Conservation (phyloP, 2,113 vertebrate species). For the Boulengeromyrus knoepffleri region DNA sequence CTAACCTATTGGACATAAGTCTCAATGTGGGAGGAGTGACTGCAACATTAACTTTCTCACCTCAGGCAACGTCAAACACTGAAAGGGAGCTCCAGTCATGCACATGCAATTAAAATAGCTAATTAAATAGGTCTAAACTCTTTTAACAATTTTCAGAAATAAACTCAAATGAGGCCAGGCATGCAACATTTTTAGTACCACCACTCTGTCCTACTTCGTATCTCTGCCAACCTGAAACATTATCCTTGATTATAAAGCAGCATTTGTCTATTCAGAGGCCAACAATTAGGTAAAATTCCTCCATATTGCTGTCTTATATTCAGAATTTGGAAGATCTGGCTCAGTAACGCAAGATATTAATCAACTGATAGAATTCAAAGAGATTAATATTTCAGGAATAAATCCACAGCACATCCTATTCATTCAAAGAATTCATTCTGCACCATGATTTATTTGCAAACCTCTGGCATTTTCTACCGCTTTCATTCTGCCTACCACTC, state of each 20-base stretch:
- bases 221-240: not conserved
- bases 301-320: not conserved
- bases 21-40: not conserved
- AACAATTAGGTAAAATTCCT: not conserved
- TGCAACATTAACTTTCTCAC: not conserved
- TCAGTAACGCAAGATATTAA: not conserved
- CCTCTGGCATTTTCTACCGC: not conserved
- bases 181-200: constrained; percentile 13
- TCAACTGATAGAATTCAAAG: not conserved
- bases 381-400: not conserved
- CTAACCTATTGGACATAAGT: not conserved
- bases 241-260: constrained; percentile 4
- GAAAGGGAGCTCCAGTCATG: not conserved
- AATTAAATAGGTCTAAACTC: constrained; percentile 15
- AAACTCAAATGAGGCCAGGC: constrained; percentile 15
- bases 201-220: constrained; percentile 3
- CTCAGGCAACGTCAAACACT: not conserved
- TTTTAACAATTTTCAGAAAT: constrained; percentile 11
- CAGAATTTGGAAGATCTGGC: not conserved
- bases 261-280: not conserved
- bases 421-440: not conserved
- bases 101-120: constrained; percentile 3
- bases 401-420: not conserved
- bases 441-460: not conserved
- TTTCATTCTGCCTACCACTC: not conserved